These are phyloP conservation scores for Brachionichthys hirsutus DNA, from an alignment of 2,113 vertebrate species.

Conservation along the genomic window DNA sequence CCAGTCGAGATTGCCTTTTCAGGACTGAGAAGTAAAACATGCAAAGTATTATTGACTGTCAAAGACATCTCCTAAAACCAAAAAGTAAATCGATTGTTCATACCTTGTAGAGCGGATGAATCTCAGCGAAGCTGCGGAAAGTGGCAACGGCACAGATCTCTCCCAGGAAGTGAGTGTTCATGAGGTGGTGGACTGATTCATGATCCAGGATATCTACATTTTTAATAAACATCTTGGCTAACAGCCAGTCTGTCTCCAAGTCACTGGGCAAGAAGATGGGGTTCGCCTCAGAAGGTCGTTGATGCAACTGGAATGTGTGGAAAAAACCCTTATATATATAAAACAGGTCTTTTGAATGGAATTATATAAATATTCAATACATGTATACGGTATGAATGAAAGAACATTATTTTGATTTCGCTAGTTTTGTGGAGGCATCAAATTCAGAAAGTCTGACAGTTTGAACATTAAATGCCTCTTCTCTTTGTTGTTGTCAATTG, in stretches of 20 bases:
- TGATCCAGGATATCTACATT: conserved; percentile 68
- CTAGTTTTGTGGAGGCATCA: too few relatives aligned
- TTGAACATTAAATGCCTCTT: too few relatives aligned
- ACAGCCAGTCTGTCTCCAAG: conserved; percentile 71
- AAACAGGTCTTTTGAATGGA: not conserved
- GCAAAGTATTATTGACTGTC: too few relatives aligned
- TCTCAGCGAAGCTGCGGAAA: conserved; percentile 68
- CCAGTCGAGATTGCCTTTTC: too few relatives aligned
- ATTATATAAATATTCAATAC: not conserved
- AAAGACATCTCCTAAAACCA: too few relatives aligned
- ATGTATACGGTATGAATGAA: too few relatives aligned
- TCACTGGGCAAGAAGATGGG: conserved; percentile 79
- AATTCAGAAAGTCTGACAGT: too few relatives aligned
- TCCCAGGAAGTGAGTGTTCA: conserved; percentile 71
- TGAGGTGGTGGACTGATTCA: conserved; percentile 66
- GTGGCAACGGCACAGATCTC: conserved; percentile 71
- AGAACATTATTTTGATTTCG: too few relatives aligned
- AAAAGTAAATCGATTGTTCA: too few relatives aligned
- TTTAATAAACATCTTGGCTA: conserved; percentile 78
- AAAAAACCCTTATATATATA: not conserved
- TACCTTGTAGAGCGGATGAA: conserved; percentile 81
- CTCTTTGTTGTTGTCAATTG: too few relatives aligned
- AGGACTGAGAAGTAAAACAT: too few relatives aligned
- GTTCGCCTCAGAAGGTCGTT: conserved; percentile 56
- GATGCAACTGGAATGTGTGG: conserved; percentile 41